Conservation (phyloP, 1,140 invertebrate species). For the Yoshiicerus persimilis region DNA sequence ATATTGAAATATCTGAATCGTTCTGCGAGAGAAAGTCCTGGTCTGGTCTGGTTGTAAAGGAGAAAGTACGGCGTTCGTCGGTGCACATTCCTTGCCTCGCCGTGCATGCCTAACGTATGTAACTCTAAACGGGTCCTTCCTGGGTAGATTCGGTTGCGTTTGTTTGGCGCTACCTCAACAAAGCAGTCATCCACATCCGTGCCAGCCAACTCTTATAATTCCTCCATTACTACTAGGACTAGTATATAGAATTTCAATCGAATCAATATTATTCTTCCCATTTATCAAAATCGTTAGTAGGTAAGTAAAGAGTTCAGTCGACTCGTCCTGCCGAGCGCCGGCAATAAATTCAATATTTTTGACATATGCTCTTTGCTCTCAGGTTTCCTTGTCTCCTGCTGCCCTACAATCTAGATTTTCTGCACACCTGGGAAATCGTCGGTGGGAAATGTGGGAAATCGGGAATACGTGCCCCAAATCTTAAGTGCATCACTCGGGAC, state of each 20-base stretch:
- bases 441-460: background rate
- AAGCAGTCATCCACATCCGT: background rate
- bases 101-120: background rate
- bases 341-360: slow-evolving; percentile 1
- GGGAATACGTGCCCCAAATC: background rate
- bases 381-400: background rate
- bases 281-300: background rate
- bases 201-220: background rate
- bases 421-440: background rate
- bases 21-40: too few species aligned
- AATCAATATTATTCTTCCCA: background rate
- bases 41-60: too few species aligned
- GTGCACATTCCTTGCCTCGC: too few species aligned
- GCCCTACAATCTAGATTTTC: background rate
- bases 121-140: too few species aligned
- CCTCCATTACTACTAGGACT: too few species aligned
- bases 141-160: background rate
- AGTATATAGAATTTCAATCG: background rate
- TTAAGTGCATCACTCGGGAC: background rate
- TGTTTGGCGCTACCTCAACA: background rate
- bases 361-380: background rate
- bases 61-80: too few species aligned
- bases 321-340: background rate
- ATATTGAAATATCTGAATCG: too few species aligned
- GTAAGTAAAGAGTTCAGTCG: background rate